These are phyloP conservation scores for Anneissia japonica DNA, from an alignment of 35 echinoderm and acorn worm genomes.

Conservation along the genomic window DNA sequence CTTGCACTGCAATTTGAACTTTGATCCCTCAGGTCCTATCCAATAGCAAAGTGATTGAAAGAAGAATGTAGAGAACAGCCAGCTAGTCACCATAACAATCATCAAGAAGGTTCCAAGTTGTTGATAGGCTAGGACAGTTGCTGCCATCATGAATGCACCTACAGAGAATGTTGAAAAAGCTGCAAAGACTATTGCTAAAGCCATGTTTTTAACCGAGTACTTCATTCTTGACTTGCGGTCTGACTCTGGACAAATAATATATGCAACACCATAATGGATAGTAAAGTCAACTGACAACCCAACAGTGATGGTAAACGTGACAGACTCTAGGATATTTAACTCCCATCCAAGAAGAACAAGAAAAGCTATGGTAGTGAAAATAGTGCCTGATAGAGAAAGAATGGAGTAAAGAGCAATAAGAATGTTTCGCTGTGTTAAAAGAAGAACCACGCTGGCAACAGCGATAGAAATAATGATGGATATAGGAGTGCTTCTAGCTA, in stretches of 20 bases:
- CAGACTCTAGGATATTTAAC: slow-evolving; percentile 93
- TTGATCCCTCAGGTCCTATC: slow-evolving; percentile 56
- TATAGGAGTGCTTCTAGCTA: slow-evolving; percentile 71
- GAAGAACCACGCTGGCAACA: slow-evolving; percentile 79
- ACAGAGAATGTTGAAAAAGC: slow-evolving; percentile 82
- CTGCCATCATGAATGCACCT: slow-evolving; percentile 69
- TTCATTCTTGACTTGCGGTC: slow-evolving; percentile 40
- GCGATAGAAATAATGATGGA: slow-evolving; percentile 69
- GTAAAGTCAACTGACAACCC: slow-evolving; percentile 95
- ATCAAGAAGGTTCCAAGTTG: slow-evolving; percentile 69
- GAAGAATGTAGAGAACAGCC: slow-evolving; percentile 72
- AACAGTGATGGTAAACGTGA: slow-evolving; percentile 89
- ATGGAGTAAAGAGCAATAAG: slow-evolving; percentile 81
- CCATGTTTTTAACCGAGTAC: slow-evolving; percentile 50
- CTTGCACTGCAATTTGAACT: background rate
- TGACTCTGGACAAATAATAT: slow-evolving; percentile 46
- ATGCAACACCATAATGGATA: slow-evolving; percentile 89
- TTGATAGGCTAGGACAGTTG: slow-evolving; percentile 52
- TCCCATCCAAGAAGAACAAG: slow-evolving; percentile 95
- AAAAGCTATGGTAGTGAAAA: slow-evolving; percentile 76
- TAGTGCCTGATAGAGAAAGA: slow-evolving; percentile 74
- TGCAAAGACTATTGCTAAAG: slow-evolving; percentile 66
- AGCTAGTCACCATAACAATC: slow-evolving; percentile 73
- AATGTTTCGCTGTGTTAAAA: slow-evolving; percentile 82
- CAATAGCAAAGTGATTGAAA: slow-evolving; percentile 65